phyloP scores from a whole-genome alignment of 2,888 invertebrate genomes.

The Tenthredo distinguenda region DNA sequence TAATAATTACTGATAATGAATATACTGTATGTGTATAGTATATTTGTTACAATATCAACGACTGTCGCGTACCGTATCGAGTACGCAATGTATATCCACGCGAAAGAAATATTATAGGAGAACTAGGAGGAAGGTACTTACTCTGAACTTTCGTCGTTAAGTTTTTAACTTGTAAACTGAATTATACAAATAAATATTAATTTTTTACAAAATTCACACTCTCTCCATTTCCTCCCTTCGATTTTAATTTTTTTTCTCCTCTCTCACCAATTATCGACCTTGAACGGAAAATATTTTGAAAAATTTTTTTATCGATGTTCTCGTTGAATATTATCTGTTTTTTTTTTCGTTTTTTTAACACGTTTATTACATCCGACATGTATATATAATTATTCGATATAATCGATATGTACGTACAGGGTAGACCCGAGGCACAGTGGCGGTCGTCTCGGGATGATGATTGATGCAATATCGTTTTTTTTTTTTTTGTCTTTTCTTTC shows the following conservation, averaged over 20 bases:
- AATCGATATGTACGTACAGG: neutral
- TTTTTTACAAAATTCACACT: constrained; percentile 61
- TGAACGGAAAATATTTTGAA: too few relatives aligned
- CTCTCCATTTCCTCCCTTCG: neutral
- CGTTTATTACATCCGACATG: neutral
- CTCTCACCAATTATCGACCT: neutral
- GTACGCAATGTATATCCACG: neutral
- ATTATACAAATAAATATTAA: constrained; percentile 70
- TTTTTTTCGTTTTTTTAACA: neutral
- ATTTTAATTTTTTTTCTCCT: neutral
- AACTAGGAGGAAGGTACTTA: neutral
- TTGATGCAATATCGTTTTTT: too few relatives aligned
- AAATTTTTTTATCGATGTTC: neutral
- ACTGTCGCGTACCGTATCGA: neutral
- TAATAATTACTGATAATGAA: neutral
- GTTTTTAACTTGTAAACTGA: constrained; percentile 73
- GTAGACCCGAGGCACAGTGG: neutral
- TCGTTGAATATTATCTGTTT: neutral
- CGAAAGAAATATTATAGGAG: neutral
- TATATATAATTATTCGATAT: neutral
- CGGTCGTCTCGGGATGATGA: too few relatives aligned
- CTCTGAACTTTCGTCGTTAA: constrained; percentile 63
- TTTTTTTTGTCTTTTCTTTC: too few relatives aligned
- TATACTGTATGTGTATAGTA: neutral
- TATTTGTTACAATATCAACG: neutral